Evolutionary conservation across 30 jellyfish, hydroid and myxozoan genomes (phyloP), one percentile per base, ranked within the genome.

Genomic region (Euphysa ruthae): DNA sequence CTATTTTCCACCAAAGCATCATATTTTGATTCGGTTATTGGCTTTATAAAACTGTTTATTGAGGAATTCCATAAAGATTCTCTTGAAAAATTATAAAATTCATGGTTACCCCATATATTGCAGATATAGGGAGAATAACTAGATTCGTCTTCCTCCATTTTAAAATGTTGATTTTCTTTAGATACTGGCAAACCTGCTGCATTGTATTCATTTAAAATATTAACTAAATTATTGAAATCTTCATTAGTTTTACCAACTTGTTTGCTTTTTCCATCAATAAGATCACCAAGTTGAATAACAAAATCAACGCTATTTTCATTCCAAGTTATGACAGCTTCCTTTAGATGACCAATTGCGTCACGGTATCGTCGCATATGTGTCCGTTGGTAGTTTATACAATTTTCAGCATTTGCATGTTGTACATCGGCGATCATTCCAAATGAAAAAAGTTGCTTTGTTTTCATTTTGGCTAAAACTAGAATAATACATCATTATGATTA

Each of bases 61-160:
- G 34, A 35, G 34, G 83, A 32, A 1, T 42, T 46, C 71, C 82
- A 75, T 22, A 86, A 79, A 58, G 65, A 82, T 44, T 29, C 74
- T 46, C 96, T 73, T 12, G 78, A n/a, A 66, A 63, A 86, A 87
- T 82, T 82, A 61, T 86, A 79, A 69, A 86, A 79, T 56, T 86
- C 96, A 32, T 86, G 96, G 61, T 86, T 86, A 21, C 96, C 96
- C 96, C 96, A 86, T 27, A 86, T 71, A 33, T 86, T 92, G 62
- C 94, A 86, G 1, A 86, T 49, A 60, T 79, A 79, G 25, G 94
- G 80, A 2, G 25, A 51, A 46, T n/a, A n/a, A 6, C 12, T 7
- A 33, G 27, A n/a, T 23, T 0, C 22, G 2, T 3, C 70, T 15
- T 65, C 73, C 20, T n/a, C 35, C 55, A 24, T 27, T 6, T 5